Evolutionary conservation across 2,888 invertebrate genomes (phyloP).

Genomic region (Drosophila algonquin): DNA sequence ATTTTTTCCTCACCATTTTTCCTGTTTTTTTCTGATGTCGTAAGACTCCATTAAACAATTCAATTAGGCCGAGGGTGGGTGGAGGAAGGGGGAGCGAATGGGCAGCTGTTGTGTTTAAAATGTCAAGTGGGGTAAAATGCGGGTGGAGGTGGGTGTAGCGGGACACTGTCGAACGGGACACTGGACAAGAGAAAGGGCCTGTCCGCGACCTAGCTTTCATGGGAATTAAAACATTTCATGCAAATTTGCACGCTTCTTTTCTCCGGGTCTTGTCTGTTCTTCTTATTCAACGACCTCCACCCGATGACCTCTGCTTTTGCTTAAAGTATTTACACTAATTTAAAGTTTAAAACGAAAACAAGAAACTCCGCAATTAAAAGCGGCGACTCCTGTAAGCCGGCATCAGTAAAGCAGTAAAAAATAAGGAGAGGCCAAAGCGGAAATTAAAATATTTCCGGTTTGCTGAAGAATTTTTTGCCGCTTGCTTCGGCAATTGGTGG

Average conservation of each 20-base stretch:
- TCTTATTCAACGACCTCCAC: slow-evolving; percentile 39
- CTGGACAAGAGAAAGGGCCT: slow-evolving; percentile 3
- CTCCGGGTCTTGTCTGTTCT: slow-evolving; percentile 22
- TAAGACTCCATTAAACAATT: slow-evolving; percentile 79
- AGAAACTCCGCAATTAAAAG: slow-evolving; percentile 57
- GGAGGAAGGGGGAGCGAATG: background rate
- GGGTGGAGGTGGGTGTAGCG: background rate
- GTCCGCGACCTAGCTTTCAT: slow-evolving; percentile 16
- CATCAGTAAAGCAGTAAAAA: slow-evolving; percentile 37
- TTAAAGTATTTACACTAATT: slow-evolving; percentile 77
- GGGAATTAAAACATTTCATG: slow-evolving; percentile 75
- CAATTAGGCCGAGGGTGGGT: slow-evolving; percentile 60
- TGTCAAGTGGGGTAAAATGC: slow-evolving; percentile 55
- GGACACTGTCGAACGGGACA: background rate
- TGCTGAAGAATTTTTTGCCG: slow-evolving; percentile 45
- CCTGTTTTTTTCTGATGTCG: slow-evolving; percentile 37
- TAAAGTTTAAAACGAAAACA: slow-evolving; percentile 54
- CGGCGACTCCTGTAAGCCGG: slow-evolving; percentile 55
- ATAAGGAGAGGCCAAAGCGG: slow-evolving; percentile 52
- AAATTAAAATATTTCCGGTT: slow-evolving; percentile 81
- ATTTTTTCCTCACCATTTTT: slow-evolving; percentile 51
- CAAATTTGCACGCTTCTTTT: slow-evolving; percentile 55
- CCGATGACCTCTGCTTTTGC: slow-evolving; percentile 54
- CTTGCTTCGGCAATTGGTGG: background rate
- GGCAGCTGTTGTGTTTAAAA: slow-evolving; percentile 63